Evolutionary conservation across 2,113 vertebrate genomes (phyloP), one percentile per base, ranked within the genome.

Genomic region (Phyllopteryx taeniolatus): DNA sequence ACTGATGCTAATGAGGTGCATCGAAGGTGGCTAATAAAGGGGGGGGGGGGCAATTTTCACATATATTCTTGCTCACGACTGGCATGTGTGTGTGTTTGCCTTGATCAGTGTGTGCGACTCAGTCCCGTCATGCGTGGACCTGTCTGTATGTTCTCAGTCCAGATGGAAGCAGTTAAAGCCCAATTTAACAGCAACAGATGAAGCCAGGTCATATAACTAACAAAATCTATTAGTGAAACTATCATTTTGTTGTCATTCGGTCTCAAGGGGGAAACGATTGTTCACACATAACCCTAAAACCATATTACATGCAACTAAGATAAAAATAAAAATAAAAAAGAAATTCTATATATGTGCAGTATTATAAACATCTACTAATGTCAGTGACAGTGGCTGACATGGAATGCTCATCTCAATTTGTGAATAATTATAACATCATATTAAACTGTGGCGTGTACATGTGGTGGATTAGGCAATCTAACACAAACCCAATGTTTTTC

Each of bases 151-250:
- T 81, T 81, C 75, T 78, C 83, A 77, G 83, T 77, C 49, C 89
- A 91, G 74, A 91, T 91, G 91, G 89, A 88, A 90, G 84, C 79
- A 71, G 84, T 91, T 91, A 88, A 85, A 76, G 43, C 67, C 85
- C 85, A 89, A 90, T 90, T 85, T 83, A 90, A 90, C 79, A 81
- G 77, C 83, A 84, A 77, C 82, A 88, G 74, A 77, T 90, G 83
- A 87, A 88, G 82, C 72, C 73, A 78, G 83, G 69, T 89, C 85
- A 85, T 87, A 91, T 88, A 83, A 88, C 86, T 87, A 88, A 88
- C 85, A 83, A 90, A 90, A 89, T 91, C 88, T 84, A 90, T 91
- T 88, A 91, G 86, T 64, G 83, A 83, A 89, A 80, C 83, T 85
- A 87, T 87, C 83, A 88, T 83, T 86, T 85, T 87, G 82, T 83